A percentile compares a stretch with the other conserved stretches of the same genome.
Conservation (phyloP, 2,113 vertebrate species). For the Lycocorax pyrrhopterus region DNA sequence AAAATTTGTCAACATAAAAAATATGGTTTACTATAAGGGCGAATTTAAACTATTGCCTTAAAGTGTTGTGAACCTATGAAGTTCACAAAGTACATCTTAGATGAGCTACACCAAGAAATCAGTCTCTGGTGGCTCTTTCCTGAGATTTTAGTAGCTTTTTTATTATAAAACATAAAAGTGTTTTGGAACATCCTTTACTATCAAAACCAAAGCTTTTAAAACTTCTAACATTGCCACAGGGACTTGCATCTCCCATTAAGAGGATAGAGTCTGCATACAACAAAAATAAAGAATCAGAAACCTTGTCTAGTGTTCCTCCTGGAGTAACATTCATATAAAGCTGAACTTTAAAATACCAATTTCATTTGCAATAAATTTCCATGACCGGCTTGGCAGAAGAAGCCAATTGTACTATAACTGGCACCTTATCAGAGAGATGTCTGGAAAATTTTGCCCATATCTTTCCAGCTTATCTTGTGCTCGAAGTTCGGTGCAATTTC, state of each 20-base stretch:
- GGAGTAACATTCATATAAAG: background rate
- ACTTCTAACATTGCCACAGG: background rate
- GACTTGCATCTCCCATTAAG: background rate
- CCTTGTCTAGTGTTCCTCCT: background rate
- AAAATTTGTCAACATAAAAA: background rate
- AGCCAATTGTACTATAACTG: background rate
- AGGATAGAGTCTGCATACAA: background rate
- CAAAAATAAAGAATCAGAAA: background rate
- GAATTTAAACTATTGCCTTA: background rate
- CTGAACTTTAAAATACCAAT: conserved; percentile 10
- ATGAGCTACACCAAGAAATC: background rate
- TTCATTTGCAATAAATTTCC: background rate
- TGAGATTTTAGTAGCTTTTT: conserved; percentile 13
- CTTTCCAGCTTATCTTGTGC: background rate
- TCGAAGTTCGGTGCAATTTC: background rate
- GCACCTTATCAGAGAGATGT: background rate
- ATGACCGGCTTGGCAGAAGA: background rate
- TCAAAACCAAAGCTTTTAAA: conserved; percentile 43
- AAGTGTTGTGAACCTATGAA: background rate
- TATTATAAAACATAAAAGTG: background rate
- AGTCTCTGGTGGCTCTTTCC: background rate
- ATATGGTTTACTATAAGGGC: background rate
- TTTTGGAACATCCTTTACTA: conserved; percentile 17
- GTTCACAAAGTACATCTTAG: background rate
- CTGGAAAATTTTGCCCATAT: background rate